Percentiles rank a stretch among this genome's conserved stretches.
These are phyloP conservation scores for Tetranychus cinnabarinus DNA, from an alignment of 1,140 invertebrate genomes.

Conservation along the genomic window DNA sequence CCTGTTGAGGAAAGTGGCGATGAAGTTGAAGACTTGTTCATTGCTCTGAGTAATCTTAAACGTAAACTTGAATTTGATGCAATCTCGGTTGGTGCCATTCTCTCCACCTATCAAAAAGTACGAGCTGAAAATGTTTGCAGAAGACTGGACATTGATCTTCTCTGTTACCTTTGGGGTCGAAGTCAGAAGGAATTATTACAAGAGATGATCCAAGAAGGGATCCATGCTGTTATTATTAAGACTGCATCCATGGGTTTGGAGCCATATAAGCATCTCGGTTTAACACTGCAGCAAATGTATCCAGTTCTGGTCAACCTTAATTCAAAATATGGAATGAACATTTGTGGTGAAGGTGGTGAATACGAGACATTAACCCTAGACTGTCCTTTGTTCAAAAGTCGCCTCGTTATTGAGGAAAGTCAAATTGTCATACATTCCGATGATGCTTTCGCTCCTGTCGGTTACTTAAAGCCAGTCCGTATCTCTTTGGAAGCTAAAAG, in stretches of 20 bases:
- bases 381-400: slow-evolving; percentile 79
- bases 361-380: slow-evolving; percentile 94
- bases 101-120: slow-evolving; percentile 90
- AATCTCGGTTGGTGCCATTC: slow-evolving; percentile 84
- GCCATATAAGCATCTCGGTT: slow-evolving; percentile 60
- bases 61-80: slow-evolving; percentile 60
- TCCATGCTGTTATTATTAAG: slow-evolving; percentile 89
- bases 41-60: slow-evolving; percentile 49
- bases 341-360: slow-evolving; percentile 96
- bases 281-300: slow-evolving; percentile 56
- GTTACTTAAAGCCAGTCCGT: slow-evolving; percentile 65
- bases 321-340: slow-evolving; percentile 81
- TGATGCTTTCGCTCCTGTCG: slow-evolving; percentile 73
- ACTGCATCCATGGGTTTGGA: slow-evolving; percentile 54
- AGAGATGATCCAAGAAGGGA: slow-evolving; percentile 81
- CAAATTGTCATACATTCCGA: slow-evolving; percentile 67
- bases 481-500: slow-evolving; percentile 27
- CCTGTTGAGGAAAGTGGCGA: slow-evolving; percentile 49
- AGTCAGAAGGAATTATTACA: slow-evolving; percentile 81
- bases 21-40: slow-evolving; percentile 96
- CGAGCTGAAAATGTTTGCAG: slow-evolving; percentile 94
- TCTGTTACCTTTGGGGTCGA: slow-evolving; percentile 80
- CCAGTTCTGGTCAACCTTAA: slow-evolving; percentile 62
- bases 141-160: slow-evolving; percentile 57
- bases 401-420: slow-evolving; percentile 56